A percentile compares a stretch with the other conserved stretches of the same genome.
Conservation (phyloP, 2,113 vertebrate species). For the Gadus macrocephalus region DNA sequence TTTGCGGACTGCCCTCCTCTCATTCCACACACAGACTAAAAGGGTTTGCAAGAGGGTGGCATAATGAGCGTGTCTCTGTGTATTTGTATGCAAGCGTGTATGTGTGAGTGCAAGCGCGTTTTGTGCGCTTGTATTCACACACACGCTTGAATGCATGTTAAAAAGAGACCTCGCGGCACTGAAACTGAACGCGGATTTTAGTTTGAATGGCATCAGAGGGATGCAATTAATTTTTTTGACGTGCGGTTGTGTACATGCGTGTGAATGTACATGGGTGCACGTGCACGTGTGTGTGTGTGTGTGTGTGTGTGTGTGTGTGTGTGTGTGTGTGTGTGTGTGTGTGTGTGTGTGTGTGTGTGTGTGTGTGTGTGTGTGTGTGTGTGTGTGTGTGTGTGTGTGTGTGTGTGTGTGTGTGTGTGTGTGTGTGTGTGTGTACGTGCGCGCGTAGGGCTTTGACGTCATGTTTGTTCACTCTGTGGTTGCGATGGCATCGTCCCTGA, state of each 20-base stretch:
- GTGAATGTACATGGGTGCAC: background rate
- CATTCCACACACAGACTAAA: conserved; percentile 70
- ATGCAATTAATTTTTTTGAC: background rate
- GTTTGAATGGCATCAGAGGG: background rate
- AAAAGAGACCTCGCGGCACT: conserved; percentile 39
- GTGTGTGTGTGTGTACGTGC: no score
- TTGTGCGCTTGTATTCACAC: no score
- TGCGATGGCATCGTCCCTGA: conserved; percentile 65
- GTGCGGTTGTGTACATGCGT: background rate
- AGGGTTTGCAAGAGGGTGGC: conserved; percentile 65
- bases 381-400: background rate
- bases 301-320: background rate
- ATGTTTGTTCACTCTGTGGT: conserved; percentile 65
- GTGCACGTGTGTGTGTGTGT: conserved; percentile 14
- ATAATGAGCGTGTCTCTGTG: conserved; percentile 63
- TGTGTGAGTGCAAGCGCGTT: no score
- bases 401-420: background rate
- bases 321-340: background rate
- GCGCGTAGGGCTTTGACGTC: conserved; percentile 53
- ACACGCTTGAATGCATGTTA: no score
- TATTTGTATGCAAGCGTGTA: conserved; percentile 37
- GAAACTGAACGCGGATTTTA: conserved; percentile 42
- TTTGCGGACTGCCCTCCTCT: conserved; percentile 66
- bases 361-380: no score
- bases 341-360: background rate